Conservation (phyloP, 2,888 invertebrate genomes). For the Mayetiola destructor region DNA sequence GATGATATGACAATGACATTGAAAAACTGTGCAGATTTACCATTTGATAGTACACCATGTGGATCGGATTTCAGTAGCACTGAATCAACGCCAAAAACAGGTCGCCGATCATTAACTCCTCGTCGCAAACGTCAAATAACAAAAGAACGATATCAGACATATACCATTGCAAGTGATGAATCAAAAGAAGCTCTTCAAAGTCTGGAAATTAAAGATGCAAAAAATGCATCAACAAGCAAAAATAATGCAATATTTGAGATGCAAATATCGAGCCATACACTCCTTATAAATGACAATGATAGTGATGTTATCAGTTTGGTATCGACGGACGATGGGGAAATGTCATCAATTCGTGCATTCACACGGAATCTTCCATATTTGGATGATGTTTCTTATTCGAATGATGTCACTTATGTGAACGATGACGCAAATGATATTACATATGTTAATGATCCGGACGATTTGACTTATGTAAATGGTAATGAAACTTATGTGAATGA, state of each 20-base stretch:
- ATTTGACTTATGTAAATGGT: too few relatives aligned
- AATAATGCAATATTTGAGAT: conserved; percentile 45
- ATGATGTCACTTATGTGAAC: too few relatives aligned
- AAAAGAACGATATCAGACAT: conserved; percentile 70
- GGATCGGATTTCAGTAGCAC: conserved; percentile 59
- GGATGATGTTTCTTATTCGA: background rate
- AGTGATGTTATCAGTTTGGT: conserved; percentile 6
- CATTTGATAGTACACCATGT: conserved; percentile 44
- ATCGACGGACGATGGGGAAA: conserved; percentile 20
- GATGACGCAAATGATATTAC: too few relatives aligned
- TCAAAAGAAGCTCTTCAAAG: background rate
- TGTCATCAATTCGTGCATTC: conserved; percentile 28
- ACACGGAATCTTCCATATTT: conserved; percentile 31
- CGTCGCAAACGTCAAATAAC: conserved; percentile 60
- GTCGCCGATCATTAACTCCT: conserved; percentile 44
- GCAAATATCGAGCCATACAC: conserved; percentile 28
- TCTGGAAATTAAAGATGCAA: conserved; percentile 22
- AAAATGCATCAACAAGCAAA: conserved; percentile 30
- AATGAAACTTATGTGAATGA: background rate
- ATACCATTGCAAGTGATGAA: conserved; percentile 53
- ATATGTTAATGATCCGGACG: too few relatives aligned
- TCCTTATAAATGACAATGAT: background rate
- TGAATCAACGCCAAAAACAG: conserved; percentile 59
- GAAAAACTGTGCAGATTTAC: conserved; percentile 42
- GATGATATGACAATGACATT: conserved; percentile 44